phyloP scores from a whole-genome alignment of 2,113 vertebrate genomes.

The Lophura nycthemera region DNA sequence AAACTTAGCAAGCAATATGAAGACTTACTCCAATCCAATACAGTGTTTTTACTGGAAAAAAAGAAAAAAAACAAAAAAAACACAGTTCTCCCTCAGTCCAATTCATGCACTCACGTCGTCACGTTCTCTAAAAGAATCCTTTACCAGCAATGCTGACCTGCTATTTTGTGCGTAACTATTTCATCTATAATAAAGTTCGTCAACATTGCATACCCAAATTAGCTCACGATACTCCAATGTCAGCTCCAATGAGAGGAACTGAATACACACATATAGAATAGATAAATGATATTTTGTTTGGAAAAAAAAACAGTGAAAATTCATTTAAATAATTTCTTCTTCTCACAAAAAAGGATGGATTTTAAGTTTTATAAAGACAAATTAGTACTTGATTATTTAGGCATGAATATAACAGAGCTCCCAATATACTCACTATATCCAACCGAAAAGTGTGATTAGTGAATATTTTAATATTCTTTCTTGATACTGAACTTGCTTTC shows the following conservation, averaged over 20 bases:
- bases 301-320: background rate
- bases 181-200: background rate
- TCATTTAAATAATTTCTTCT: background rate
- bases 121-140: background rate
- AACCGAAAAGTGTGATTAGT: background rate
- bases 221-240: background rate
- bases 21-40: background rate
- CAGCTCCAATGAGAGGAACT: background rate
- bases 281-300: background rate
- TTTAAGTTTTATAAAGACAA: background rate
- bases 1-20: background rate
- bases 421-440: background rate
- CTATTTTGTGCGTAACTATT: background rate
- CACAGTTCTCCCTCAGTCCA: background rate
- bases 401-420: background rate
- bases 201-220: background rate
- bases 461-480: slow-evolving; percentile 33
- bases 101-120: background rate
- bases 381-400: background rate
- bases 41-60: background rate
- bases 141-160: background rate
- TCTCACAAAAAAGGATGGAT: background rate
- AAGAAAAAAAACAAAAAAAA: background rate
- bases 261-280: background rate
- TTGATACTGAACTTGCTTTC: slow-evolving; percentile 61